Base-by-base conservation (phyloP, 1,140 invertebrate species). In the Caerostris darwini region DNA sequence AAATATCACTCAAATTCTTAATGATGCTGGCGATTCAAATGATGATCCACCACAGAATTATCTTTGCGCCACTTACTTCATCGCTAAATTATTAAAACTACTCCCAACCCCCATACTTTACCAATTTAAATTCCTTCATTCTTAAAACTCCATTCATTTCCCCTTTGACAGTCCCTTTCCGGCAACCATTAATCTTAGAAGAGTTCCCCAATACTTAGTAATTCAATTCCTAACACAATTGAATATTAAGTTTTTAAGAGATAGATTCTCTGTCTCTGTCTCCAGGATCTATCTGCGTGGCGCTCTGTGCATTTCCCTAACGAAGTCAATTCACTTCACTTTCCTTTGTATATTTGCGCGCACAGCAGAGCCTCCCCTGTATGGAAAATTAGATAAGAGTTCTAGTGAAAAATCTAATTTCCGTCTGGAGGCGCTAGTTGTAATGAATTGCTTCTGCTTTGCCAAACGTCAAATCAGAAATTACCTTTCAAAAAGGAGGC, bases 351-450 rank as follows among this genome's bases (percentile, higher is more conserved):
- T 34, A 34, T 34, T 34, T 34, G 64, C n/a, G 12, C 3, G n/a
- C 34, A 34, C 34, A 34, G 34, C 34, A 2, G 5, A 6, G n/a
- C 17, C 14, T 67, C 17, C 17, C 6, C 34, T 34, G 61, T 17
- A 67, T 10, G 77, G 34, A 54, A 82, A 82, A 82, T 54, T 82
- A 82, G 77, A 82, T 82, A 82, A 82, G 54, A 10, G 50, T 54
- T 53, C 4, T 53, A 17, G 77, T 82, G 19, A 53, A 82, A 82
- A 82, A 82, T 82, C 77, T 50, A 82, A 82, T 82, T 82, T 82
- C 77, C 77, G 77, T 82, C 14, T 58, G 2, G 2, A 34, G 83
- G 83, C 4, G 56, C 14, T 58, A 56, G 2, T 58, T 17, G 6
- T 86, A 57, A 86, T 86, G 83, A 86, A 86, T 86, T 82, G 34